Evolutionary conservation across 2,797 vertebrate species (phyloP), one percentile per base, ranked within the genome.

Genomic region (Ptychobarbus kaznakovi): DNA sequence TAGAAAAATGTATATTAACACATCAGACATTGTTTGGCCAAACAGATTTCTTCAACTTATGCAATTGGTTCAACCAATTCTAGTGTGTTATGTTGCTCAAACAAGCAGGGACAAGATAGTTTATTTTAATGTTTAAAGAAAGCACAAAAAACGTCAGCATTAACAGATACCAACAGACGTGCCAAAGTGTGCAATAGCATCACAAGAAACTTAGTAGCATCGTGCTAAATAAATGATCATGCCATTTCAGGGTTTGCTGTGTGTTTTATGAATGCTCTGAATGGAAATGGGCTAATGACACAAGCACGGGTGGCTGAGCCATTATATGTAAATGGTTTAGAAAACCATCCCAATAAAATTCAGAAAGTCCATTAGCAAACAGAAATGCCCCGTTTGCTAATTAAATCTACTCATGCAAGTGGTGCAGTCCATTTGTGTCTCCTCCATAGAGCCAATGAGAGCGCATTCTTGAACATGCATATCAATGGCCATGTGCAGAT

Each of bases 241-340:
- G 69, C 46, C 16, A 77, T 76, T 83, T 76, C 44, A 76, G 74
- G 51, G 28, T 32, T 56, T 58, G 61, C 49, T 2, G 69, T 44
- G 9, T 25, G 44, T 28, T 35, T 70, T 61, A 51, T 38, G 53
- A 58, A 80, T 20, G 42, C 9, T 69, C 53, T 38, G 51, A 80
- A 80, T 40, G 68, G 11, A 80, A 85, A 65, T 66, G 32, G 44
- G 42, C 42, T 80, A 80, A 73, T 80, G 83, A 80, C 53, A 72
- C 7, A 22, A 68, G 12, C 13, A 35, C 53, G 20, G 42, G 1
- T 61, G 76, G 40, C 68, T 20, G 77, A 80, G 68, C 28, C 42
- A 73, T 80, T 49, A 32, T 49, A 80, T 61, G 56, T 49, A 72
- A 61, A 79, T 78, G 25, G 46, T 51, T 80, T 40, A 51, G 53